A percentile compares a stretch with the other conserved stretches of the same genome.
Evolutionary conservation across 1,140 invertebrate species (phyloP).

Genomic region (Olivierus martensii): DNA sequence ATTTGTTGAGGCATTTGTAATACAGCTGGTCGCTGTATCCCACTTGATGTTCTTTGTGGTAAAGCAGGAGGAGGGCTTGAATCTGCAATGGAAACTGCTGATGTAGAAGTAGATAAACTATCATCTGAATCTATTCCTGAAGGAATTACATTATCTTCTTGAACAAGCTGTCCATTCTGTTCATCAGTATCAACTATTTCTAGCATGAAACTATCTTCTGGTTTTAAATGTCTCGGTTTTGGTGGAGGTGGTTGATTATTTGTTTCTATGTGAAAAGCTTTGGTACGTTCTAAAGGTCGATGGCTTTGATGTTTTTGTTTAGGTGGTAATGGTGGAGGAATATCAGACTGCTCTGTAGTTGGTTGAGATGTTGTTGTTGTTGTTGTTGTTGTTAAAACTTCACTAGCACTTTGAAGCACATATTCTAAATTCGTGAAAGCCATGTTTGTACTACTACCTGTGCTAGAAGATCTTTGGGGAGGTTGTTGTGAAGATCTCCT

Average conservation of each 20-base stretch:
- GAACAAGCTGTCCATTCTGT: slow-evolving; percentile 9
- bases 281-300: slow-evolving; percentile 30
- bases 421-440: slow-evolving; percentile 19
- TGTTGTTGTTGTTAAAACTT: background rate
- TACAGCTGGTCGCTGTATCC: slow-evolving; percentile 5
- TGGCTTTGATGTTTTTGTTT: slow-evolving; percentile 25
- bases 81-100: slow-evolving; percentile 8
- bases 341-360: slow-evolving; percentile 17
- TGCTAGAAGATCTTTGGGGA: background rate
- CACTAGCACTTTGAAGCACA: slow-evolving; percentile 9
- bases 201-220: slow-evolving; percentile 58
- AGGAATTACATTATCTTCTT: slow-evolving; percentile 6
- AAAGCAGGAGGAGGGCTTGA: slow-evolving; percentile 10
- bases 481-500: slow-evolving; percentile 7
- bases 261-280: slow-evolving; percentile 22
- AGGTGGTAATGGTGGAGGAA: slow-evolving; percentile 33
- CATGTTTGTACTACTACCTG: background rate
- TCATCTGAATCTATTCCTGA: slow-evolving; percentile 4
- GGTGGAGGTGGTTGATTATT: slow-evolving; percentile 3
- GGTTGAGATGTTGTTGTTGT: slow-evolving; percentile 3
- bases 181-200: slow-evolving; percentile 64
- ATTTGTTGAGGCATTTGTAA: no score
- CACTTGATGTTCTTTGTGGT: slow-evolving; percentile 12
- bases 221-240: slow-evolving; percentile 25
- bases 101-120: slow-evolving; percentile 1